Percentiles rank a stretch among this genome's conserved stretches.
These are phyloP conservation scores for Pseudorasbora parva DNA, from an alignment of 2,113 vertebrate species.

Conservation along the genomic window DNA sequence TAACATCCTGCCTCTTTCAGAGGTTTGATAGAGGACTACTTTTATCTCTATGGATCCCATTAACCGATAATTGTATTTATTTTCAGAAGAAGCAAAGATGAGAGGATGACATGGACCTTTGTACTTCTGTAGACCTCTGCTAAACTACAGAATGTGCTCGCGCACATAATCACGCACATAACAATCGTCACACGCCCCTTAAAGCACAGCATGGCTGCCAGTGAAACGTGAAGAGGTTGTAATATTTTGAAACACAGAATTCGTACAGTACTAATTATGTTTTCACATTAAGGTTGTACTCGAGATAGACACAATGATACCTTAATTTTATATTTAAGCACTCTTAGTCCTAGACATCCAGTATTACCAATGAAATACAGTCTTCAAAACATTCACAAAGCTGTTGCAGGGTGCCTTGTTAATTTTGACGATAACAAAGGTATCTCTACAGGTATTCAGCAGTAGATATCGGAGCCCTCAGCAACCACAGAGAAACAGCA, in stretches of 20 bases:
- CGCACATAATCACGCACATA: not conserved
- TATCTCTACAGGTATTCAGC: not conserved
- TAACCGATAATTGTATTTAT: slow-evolving; percentile 77
- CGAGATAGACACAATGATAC: not conserved
- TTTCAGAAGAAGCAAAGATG: slow-evolving; percentile 57
- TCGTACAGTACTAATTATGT: not conserved
- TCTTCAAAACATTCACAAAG: not conserved
- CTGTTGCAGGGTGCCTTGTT: not conserved
- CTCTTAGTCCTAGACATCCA: not conserved
- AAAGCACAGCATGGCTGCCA: too few relatives aligned
- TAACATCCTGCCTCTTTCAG: slow-evolving; percentile 68
- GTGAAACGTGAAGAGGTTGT: too few relatives aligned
- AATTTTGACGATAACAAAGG: not conserved
- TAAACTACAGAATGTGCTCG: slow-evolving; percentile 23
- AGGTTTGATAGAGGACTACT: slow-evolving; percentile 73
- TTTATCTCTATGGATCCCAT: slow-evolving; percentile 73
- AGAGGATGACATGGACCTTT: slow-evolving; percentile 57
- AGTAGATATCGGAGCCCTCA: not conserved
- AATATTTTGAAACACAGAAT: too few relatives aligned
- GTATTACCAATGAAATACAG: not conserved
- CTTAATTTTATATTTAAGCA: not conserved
- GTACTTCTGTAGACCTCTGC: slow-evolving; percentile 41
- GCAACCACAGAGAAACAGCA: slow-evolving; percentile 46
- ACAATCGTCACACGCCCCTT: not conserved
- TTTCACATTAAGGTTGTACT: not conserved